Base-by-base conservation (phyloP, 2,888 invertebrate species). In the Pachydiplax longipennis region DNA sequence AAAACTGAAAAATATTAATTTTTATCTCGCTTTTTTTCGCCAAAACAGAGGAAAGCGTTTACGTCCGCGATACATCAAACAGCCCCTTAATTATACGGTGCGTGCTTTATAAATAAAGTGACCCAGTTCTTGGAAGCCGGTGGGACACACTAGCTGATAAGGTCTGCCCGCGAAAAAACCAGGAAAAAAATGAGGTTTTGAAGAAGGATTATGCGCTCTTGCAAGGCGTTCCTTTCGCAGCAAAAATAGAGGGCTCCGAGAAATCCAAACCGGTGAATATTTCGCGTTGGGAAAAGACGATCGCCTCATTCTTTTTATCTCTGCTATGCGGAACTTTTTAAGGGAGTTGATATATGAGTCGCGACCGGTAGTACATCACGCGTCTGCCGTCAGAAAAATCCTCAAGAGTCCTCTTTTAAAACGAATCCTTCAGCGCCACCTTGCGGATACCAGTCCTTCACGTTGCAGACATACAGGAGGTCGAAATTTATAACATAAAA, bases 61-160 rank as follows among this genome's bases (percentile, higher is more conserved):
- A n/a, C 65, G 65, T 25, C 73, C 12, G 73, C 35, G 61, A 87
- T 87, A 65, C 37, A 61, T 87, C 61, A 61, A 61, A 4, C 0
- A 10, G 2, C 8, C 35, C 87, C 61, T 87, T 87, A 87, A 87
- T 87, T 87, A 87, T 87, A n/a, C 87, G 61, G 61, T 87, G 87
- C 87, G 87, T 87, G 87, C 35, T 37, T 31, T 65, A 87, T 40
- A 87, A 87, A 87, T 65, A 87, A 61, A 87, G 61, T 65, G 87
- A 87, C 87, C 87, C 87, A 87, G 65, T 65, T 87, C 87, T 61
- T 53, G 53, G 22, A 61, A 22, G 37, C 3, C 83, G 37, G 73
- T 25, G 73, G 31, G 73, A 73, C 73, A 31, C 31, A 73, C 53
- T 10, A 73, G 31, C 25, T 13, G 73, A 73, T 73, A 73, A 73